phyloP scores from a whole-genome alignment of 1,140 invertebrate genomes.

The Zaprionus kolodkinae region DNA sequence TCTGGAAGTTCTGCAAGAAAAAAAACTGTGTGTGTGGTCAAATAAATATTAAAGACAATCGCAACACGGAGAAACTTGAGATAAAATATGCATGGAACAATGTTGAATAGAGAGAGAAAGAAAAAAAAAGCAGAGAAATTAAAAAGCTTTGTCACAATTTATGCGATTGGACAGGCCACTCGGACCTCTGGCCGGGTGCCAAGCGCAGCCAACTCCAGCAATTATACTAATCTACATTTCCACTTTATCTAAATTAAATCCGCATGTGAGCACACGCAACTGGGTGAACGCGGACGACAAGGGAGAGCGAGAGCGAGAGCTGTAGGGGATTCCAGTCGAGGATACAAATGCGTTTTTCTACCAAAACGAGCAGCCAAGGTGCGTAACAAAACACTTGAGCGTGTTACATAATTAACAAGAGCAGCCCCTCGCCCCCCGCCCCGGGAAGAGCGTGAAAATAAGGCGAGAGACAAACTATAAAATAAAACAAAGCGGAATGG shows the following conservation, averaged over 20 bases:
- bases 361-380: slow-evolving; percentile 55
- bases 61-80: neutral
- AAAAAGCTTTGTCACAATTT: slow-evolving; percentile 58
- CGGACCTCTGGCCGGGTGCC: slow-evolving; percentile 33
- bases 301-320: neutral
- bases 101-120: neutral
- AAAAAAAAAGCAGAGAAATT: slow-evolving; percentile 25
- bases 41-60: slow-evolving; percentile 23
- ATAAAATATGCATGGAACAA: slow-evolving; percentile 15
- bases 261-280: slow-evolving; percentile 63
- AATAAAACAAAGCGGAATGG: slow-evolving; percentile 58
- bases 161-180: slow-evolving; percentile 16
- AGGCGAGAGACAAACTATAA: slow-evolving; percentile 75
- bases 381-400: slow-evolving; percentile 72
- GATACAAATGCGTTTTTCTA: slow-evolving; percentile 54
- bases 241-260: slow-evolving; percentile 73
- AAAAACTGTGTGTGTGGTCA: neutral
- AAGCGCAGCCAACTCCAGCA: slow-evolving; percentile 42
- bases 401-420: slow-evolving; percentile 75
- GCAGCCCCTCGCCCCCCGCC: neutral
- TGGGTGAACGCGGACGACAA: neutral
- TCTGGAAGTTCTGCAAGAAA: neutral
- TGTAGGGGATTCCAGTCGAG: no score
- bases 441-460: slow-evolving; percentile 53
- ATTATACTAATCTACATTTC: slow-evolving; percentile 71